Conservation (phyloP, 2,113 vertebrate species). For the Opisthocomus hoazin region DNA sequence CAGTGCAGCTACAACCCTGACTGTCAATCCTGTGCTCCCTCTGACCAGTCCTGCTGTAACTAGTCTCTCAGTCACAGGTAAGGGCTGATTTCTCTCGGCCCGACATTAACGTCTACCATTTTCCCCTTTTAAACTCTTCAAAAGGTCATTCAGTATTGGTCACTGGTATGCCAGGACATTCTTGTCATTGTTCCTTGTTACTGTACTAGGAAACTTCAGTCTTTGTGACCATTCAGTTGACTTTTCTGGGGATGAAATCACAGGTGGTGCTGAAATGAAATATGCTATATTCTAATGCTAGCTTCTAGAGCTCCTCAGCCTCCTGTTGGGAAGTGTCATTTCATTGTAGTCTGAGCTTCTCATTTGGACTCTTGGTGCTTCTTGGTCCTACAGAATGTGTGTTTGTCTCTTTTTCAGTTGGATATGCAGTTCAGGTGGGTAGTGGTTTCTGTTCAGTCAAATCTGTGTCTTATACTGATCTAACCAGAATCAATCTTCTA, state of each 20-base stretch:
- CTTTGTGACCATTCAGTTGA: neutral
- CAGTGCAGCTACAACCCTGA: slow-evolving; percentile 92
- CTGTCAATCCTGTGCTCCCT: slow-evolving; percentile 93
- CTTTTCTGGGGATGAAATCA: neutral
- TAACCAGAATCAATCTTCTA: slow-evolving; percentile 49
- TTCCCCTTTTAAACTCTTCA: neutral
- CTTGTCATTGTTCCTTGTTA: neutral
- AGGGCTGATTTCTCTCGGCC: neutral
- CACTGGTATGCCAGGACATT: neutral
- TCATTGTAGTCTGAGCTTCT: neutral
- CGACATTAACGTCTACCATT: neutral
- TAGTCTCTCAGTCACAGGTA: slow-evolving; percentile 88
- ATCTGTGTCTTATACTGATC: neutral
- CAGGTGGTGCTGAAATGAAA: neutral
- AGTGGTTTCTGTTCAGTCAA: neutral
- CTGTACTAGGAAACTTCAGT: neutral
- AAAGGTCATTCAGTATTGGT: neutral
- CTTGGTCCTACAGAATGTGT: neutral
- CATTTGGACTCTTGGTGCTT: neutral
- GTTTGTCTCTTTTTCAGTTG: neutral
- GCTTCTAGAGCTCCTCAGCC: neutral
- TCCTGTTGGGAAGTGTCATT: neutral
- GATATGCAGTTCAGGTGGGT: neutral
- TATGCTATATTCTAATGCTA: neutral
- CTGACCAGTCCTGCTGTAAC: slow-evolving; percentile 88